Evolutionary conservation across 2,797 vertebrate genomes (phyloP).

Genomic region (Esox masquinongy): DNA sequence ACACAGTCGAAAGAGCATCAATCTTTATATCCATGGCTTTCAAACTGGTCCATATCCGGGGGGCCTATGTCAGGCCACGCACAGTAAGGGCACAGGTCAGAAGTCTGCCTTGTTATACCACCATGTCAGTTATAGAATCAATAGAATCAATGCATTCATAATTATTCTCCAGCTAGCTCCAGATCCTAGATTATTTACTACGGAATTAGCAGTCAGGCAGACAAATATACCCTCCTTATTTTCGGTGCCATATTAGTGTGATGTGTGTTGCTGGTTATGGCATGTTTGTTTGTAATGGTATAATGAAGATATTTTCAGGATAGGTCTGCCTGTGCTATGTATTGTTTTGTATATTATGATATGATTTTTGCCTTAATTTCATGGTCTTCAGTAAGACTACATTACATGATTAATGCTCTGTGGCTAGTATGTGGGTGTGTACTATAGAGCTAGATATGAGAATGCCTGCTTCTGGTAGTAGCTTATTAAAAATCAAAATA

Average conservation of each 20-base stretch:
- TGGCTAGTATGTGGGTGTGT: not conserved
- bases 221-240: not conserved
- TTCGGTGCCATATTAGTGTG: not conserved
- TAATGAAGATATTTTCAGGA: not conserved
- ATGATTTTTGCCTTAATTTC: not conserved
- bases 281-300: not conserved
- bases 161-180: conserved; percentile 34
- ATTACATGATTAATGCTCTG: not conserved
- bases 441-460: not conserved
- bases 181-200: conserved; percentile 40
- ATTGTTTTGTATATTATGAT: not conserved
- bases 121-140: conserved; percentile 39
- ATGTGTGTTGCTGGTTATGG: not conserved
- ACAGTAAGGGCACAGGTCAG: not conserved
- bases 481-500: too few species aligned
- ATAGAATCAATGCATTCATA: conserved; percentile 44
- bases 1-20: conserved; percentile 33
- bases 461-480: not conserved
- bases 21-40: conserved; percentile 31
- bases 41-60: conserved; percentile 33
- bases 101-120: conserved; percentile 29
- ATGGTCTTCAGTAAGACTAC: too few species aligned
- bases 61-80: conserved; percentile 25
- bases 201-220: conserved; percentile 45
- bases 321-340: not conserved